Evolutionary conservation across 2,888 invertebrate genomes (phyloP).

Genomic region (Lithophane semibrunnea): DNA sequence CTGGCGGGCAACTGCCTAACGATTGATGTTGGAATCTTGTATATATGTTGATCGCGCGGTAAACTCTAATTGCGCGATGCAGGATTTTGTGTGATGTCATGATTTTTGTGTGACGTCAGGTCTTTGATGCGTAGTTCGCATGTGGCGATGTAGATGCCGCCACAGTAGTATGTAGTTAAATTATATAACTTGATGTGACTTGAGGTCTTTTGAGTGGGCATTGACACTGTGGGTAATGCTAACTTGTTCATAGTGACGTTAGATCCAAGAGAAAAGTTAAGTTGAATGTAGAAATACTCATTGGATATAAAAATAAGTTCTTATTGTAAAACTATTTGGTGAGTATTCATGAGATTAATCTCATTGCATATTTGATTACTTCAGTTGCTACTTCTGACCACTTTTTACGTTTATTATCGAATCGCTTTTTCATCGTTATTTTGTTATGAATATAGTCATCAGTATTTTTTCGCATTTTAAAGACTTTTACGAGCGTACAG

Average conservation of each 20-base stretch:
- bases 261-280: background rate
- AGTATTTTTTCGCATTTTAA: background rate
- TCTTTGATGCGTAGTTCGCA: too few species aligned
- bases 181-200: too few species aligned
- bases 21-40: too few species aligned
- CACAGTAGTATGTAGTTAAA: background rate
- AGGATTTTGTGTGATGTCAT: too few species aligned
- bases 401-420: background rate
- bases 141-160: too few species aligned
- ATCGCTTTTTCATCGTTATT: background rate
- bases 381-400: background rate
- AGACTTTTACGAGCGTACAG: background rate
- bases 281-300: background rate
- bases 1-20: too few species aligned
- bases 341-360: background rate
- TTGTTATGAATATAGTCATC: background rate
- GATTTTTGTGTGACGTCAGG: too few species aligned
- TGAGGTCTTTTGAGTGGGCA: background rate
- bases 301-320: background rate
- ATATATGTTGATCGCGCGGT: too few species aligned
- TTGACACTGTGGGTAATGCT: background rate
- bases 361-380: background rate
- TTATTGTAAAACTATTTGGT: background rate
- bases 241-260: too few species aligned
- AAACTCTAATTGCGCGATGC: too few species aligned